Conservation (phyloP, 2,888 invertebrate species). For the Macrophya alboannulata region DNA sequence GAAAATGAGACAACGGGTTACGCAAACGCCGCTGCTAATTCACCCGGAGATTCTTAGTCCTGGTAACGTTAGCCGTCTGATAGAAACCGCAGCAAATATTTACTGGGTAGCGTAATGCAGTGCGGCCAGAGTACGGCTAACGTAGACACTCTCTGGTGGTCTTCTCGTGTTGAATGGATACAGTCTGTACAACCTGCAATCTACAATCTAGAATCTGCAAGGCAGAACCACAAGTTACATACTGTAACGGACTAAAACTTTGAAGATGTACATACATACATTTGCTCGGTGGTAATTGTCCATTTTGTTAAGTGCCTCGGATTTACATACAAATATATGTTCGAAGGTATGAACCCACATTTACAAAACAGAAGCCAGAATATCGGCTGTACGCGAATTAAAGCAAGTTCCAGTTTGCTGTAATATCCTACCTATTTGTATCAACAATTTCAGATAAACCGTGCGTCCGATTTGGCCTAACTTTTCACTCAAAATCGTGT, state of each 20-base stretch:
- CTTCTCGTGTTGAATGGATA: slow-evolving; percentile 26
- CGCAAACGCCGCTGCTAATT: slow-evolving; percentile 28
- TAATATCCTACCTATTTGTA: no score
- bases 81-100: slow-evolving; percentile 46
- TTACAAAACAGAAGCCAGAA: neutral
- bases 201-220: slow-evolving; percentile 39
- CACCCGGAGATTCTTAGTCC: neutral
- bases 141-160: slow-evolving; percentile 20
- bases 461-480: neutral
- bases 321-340: neutral
- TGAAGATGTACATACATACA: neutral
- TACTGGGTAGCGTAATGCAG: slow-evolving; percentile 34
- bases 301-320: slow-evolving; percentile 33
- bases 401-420: neutral
- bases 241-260: neutral
- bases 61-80: slow-evolving; percentile 17
- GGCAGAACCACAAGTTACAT: slow-evolving; percentile 14
- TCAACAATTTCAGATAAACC: no score
- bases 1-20: neutral
- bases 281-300: slow-evolving; percentile 26
- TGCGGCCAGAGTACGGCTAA: neutral
- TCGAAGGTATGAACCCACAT: neutral
- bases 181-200: slow-evolving; percentile 5
- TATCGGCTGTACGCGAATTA: neutral
- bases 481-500: neutral